A percentile compares a stretch with the other conserved stretches of the same genome.
phyloP scores from a whole-genome alignment of 1,140 invertebrate genomes.

The Antheraea pernyi region DNA sequence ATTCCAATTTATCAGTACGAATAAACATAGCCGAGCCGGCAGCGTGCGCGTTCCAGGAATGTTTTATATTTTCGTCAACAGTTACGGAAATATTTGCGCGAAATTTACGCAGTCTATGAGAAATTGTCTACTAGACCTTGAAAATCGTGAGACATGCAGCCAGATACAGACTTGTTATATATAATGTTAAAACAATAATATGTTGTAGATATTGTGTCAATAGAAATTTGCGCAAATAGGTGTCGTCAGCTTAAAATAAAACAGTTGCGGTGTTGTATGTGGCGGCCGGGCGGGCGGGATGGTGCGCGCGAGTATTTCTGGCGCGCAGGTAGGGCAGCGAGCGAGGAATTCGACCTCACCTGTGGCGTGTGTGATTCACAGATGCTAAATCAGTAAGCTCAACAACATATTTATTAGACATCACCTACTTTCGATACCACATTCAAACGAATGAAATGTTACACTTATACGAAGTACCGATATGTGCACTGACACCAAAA shows the following conservation, averaged over 20 bases:
- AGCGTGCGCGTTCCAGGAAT: background rate
- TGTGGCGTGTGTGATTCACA: constrained; percentile 69
- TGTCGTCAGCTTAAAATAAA: constrained; percentile 49
- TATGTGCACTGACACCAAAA: background rate
- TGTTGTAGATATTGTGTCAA: background rate
- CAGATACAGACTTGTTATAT: background rate
- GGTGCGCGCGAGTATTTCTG: constrained; percentile 68
- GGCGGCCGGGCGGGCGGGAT: constrained; percentile 34
- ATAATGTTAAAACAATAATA: background rate
- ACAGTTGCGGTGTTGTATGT: constrained; percentile 29
- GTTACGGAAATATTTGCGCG: constrained; percentile 1
- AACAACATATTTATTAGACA: constrained; percentile 62
- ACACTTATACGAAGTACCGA: constrained; percentile 1
- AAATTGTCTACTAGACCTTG: background rate
- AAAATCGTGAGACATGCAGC: background rate
- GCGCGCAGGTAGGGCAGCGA: constrained; percentile 68
- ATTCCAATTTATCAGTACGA: background rate
- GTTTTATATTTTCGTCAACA: constrained; percentile 5
- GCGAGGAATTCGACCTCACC: constrained; percentile 75
- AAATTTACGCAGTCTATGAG: background rate
- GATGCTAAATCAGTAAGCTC: constrained; percentile 67
- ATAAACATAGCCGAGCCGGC: background rate
- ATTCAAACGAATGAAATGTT: constrained; percentile 27
- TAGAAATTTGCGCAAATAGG: background rate
- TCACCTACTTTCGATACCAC: constrained; percentile 36